A percentile compares a stretch with the other conserved stretches of the same genome.
Conservation (phyloP, 2,888 invertebrate genomes). For the Pandemis corylana region DNA sequence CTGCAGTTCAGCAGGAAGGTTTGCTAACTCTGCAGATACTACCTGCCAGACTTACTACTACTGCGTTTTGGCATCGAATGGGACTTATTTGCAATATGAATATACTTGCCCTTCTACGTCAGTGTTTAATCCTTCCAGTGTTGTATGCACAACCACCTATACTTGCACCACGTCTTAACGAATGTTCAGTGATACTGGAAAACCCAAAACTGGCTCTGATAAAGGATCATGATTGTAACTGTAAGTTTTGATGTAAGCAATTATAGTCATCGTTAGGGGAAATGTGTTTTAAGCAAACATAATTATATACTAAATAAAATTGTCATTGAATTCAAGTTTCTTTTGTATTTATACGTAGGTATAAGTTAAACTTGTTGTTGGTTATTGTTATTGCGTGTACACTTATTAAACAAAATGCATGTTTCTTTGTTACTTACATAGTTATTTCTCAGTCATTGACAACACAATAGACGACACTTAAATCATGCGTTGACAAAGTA, state of each 20-base stretch:
- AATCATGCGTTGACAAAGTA: constrained; percentile 24
- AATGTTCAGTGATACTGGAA: not conserved
- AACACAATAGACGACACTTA: constrained; percentile 18
- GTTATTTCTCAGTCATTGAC: constrained; percentile 14
- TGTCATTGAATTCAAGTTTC: not conserved
- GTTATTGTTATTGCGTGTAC: not conserved
- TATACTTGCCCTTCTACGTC: constrained; percentile 57
- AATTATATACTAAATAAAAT: no score
- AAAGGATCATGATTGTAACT: not conserved
- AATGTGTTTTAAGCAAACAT: not conserved
- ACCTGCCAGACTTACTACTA: constrained; percentile 56
- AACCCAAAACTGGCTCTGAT: not conserved
- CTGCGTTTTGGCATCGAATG: constrained; percentile 52
- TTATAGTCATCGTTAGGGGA: not conserved
- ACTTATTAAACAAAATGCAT: constrained; percentile 14
- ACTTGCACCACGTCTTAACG: constrained; percentile 44
- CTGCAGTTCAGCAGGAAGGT: constrained; percentile 72
- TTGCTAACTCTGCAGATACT: constrained; percentile 56
- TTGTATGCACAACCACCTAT: constrained; percentile 57
- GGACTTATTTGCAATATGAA: constrained; percentile 48
- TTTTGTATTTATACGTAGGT: not conserved
- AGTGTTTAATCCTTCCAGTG: constrained; percentile 55
- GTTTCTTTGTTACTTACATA: constrained; percentile 22
- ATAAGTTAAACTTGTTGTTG: not conserved
- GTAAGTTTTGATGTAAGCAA: not conserved